These are phyloP conservation scores for Agapornis canus DNA, from an alignment of 2,797 vertebrate species.

Conservation along the genomic window DNA sequence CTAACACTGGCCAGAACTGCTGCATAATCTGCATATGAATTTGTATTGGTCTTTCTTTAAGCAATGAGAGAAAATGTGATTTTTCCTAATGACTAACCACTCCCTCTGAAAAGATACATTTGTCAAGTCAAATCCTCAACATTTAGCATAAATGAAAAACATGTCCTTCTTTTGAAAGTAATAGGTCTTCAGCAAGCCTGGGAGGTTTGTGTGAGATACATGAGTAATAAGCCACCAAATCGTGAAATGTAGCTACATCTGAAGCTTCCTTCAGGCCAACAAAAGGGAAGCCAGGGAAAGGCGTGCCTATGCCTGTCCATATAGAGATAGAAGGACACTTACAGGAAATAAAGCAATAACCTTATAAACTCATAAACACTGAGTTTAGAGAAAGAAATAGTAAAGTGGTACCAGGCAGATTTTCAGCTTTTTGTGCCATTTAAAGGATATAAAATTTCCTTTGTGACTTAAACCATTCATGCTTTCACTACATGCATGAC, in stretches of 20 bases:
- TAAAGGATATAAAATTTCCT: not conserved
- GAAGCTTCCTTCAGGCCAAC: not conserved
- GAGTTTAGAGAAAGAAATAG: not conserved
- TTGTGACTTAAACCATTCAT: not conserved
- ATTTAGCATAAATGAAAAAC: not conserved
- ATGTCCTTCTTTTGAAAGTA: not conserved
- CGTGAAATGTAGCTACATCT: not conserved
- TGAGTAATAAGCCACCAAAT: not conserved
- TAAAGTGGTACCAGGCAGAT: not conserved
- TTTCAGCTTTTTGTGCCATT: not conserved
- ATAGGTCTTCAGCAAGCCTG: not conserved
- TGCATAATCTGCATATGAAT: not conserved
- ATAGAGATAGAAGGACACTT: not conserved
- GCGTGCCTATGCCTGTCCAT: fast-evolving
- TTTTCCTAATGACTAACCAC: not conserved
- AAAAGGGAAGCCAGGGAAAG: not conserved
- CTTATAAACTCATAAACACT: not conserved
- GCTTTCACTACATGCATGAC: not conserved
- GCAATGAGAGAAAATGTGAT: not conserved
- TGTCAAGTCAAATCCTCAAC: not conserved
- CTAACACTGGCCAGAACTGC: not conserved
- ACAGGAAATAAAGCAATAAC: not conserved
- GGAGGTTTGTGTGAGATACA: no score
- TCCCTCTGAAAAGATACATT: not conserved
- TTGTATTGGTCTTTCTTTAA: not conserved